Conservation (phyloP, 2,113 vertebrate genomes). For the Ibidorhyncha struthersii region DNA sequence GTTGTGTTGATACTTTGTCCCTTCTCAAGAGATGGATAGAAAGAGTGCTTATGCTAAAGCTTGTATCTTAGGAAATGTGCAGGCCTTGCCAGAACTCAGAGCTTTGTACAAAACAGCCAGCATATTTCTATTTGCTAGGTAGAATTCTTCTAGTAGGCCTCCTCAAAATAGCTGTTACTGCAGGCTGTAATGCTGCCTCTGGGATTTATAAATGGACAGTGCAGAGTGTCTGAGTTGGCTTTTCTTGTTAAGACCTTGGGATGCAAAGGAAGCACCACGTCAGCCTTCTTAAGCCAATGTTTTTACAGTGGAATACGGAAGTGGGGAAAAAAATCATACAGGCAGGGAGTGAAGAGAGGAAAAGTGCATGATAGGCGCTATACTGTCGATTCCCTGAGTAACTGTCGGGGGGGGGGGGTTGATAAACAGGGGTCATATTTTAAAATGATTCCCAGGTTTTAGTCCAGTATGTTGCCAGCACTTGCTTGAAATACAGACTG, state of each 20-base stretch:
- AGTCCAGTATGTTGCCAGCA: neutral
- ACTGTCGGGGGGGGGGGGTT: neutral
- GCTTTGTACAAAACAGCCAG: neutral
- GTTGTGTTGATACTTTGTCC: neutral
- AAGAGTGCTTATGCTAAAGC: neutral
- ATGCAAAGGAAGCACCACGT: neutral
- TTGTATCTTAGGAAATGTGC: neutral
- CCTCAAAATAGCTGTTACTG: neutral
- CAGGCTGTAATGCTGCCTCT: neutral
- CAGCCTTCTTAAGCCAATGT: neutral
- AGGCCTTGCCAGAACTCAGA: neutral
- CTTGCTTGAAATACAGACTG: neutral
- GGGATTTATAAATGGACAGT: neutral
- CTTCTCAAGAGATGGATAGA: neutral
- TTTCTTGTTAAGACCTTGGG: neutral
- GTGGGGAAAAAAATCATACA: neutral
- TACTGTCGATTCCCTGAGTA: neutral
- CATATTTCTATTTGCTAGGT: neutral
- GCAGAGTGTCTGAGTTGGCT: neutral
- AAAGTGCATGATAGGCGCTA: neutral
- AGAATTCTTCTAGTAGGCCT: neutral
- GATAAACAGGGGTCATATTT: neutral
- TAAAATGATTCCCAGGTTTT: neutral
- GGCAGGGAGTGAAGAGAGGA: neutral
- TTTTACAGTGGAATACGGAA: neutral